Evolutionary conservation across 2,113 vertebrate species (phyloP).

Genomic region (Phalacrocorax brasilianus): DNA sequence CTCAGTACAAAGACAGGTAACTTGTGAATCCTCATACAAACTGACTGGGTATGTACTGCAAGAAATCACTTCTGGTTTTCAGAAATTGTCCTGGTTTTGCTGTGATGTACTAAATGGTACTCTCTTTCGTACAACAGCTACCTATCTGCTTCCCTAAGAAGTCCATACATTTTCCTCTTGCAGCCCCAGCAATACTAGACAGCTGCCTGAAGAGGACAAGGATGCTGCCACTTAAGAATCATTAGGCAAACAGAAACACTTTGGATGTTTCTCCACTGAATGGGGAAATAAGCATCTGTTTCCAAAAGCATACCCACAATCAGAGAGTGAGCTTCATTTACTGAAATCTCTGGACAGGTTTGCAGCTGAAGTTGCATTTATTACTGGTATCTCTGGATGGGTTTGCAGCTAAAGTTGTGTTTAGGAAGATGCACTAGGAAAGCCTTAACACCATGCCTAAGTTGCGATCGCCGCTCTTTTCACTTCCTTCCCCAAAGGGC

Average conservation of each 20-base stretch:
- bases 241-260: background rate
- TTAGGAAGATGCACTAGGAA: background rate
- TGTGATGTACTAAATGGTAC: background rate
- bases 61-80: background rate
- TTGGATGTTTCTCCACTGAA: background rate
- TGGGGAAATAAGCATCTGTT: background rate
- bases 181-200: background rate
- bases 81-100: background rate
- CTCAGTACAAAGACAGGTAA: background rate
- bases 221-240: background rate
- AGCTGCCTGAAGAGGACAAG: background rate
- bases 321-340: background rate
- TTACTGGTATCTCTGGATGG: too few relatives aligned
- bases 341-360: background rate
- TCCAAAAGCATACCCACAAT: background rate
- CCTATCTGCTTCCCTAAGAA: background rate
- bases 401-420: background rate
- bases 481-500: background rate
- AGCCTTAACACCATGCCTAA: background rate
- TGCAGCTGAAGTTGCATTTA: background rate
- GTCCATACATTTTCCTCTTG: background rate
- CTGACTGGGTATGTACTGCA: background rate
- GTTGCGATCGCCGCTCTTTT: background rate
- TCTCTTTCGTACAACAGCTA: background rate
- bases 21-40: background rate